phyloP scores from a whole-genome alignment of 1,140 invertebrate species.

The Mactra quadrangularis region DNA sequence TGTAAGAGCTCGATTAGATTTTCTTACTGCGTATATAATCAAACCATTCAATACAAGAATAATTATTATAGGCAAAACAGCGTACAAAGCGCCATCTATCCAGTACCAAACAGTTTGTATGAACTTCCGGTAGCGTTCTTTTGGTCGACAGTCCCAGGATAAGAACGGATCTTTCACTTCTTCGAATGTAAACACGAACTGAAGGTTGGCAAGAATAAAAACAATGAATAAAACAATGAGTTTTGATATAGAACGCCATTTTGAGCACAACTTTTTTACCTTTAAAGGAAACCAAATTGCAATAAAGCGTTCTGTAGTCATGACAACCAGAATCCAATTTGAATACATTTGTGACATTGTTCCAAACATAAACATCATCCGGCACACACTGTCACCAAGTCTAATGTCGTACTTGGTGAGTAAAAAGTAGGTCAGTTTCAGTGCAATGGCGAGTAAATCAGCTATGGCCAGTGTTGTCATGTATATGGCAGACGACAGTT shows the following conservation, averaged over 20 bases:
- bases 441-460: constrained; percentile 66
- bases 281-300: constrained; percentile 77
- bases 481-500: constrained; percentile 72
- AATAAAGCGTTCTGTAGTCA: constrained; percentile 77
- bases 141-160: constrained; percentile 60
- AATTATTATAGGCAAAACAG: constrained; percentile 68
- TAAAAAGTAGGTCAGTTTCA: constrained; percentile 68
- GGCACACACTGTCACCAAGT: constrained; percentile 66
- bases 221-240: constrained; percentile 63
- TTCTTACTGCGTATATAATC: constrained; percentile 68
- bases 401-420: constrained; percentile 59
- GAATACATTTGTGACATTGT: constrained; percentile 70
- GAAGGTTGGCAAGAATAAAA: constrained; percentile 62
- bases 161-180: constrained; percentile 46
- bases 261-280: constrained; percentile 68
- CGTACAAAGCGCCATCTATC: constrained; percentile 69
- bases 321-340: constrained; percentile 77
- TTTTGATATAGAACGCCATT: constrained; percentile 34
- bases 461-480: constrained; percentile 70
- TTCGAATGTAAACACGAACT: constrained; percentile 61
- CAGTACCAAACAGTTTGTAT: constrained; percentile 68
- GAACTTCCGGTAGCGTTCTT: constrained; percentile 48
- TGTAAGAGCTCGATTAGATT: constrained; percentile 65
- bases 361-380: constrained; percentile 69
- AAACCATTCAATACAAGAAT: constrained; percentile 69